phyloP scores from a whole-genome alignment of 2,888 invertebrate species.

The Xestia xanthographa region DNA sequence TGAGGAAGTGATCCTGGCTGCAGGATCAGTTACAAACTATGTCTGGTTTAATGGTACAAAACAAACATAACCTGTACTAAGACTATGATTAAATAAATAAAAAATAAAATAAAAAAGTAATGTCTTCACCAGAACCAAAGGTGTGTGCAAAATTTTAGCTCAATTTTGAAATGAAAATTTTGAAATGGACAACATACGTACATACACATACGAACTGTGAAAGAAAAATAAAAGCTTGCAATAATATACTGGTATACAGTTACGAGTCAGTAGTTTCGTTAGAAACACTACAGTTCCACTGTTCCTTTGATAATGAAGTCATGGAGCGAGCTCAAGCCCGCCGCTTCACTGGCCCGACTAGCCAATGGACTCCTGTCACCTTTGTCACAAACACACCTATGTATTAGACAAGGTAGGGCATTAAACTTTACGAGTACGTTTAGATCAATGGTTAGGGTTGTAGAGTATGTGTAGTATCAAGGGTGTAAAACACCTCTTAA shows the following conservation, averaged over 20 bases:
- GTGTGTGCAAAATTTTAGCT: background rate
- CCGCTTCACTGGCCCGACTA: conserved; percentile 23
- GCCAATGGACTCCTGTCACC: conserved; percentile 32
- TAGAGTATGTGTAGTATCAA: background rate
- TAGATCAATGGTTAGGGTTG: conserved; percentile 27
- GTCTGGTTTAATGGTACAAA: too few species aligned
- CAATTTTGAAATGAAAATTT: too few species aligned
- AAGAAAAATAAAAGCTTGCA: background rate
- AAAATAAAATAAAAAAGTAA: too few species aligned
- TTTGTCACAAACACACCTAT: conserved; percentile 18
- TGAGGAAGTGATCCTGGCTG: background rate
- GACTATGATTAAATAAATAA: too few species aligned
- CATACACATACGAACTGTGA: background rate
- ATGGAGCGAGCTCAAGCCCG: conserved; percentile 23
- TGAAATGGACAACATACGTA: too few species aligned
- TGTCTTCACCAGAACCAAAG: too few species aligned
- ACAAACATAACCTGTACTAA: too few species aligned
- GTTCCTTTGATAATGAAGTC: conserved; percentile 20
- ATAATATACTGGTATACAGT: background rate
- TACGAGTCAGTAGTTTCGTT: background rate
- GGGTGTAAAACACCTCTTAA: too few species aligned
- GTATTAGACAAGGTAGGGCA: conserved; percentile 12
- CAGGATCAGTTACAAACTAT: too few species aligned
- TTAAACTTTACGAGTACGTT: conserved; percentile 27
- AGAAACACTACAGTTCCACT: background rate